Evolutionary conservation across 2,797 vertebrate species (phyloP), one percentile per base, ranked within the genome.

Genomic region (Channallabes apus): DNA sequence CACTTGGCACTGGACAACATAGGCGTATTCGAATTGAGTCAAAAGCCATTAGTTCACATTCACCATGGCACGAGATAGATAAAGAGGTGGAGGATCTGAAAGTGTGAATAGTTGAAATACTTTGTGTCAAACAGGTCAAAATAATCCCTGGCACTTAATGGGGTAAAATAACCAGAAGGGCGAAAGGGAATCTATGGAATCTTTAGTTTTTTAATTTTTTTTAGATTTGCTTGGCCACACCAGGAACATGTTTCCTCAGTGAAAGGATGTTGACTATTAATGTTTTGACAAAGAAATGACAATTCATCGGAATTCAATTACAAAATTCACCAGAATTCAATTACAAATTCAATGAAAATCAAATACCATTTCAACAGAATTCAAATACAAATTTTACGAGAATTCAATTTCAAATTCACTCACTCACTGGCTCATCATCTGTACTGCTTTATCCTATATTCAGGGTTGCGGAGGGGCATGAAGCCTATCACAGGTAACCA

Each of bases 1-100:
- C 88, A 90, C 3, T 87, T 88, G 87, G 88, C 91, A 94, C 94
- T 89, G 91, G 93, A 93, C 91, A 91, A 83, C 58, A 82, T 84
- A 90, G 89, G 86, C n/a, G 83, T 73, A 73, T 9, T 6, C 35
- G 65, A 59, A 86, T 92, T 91, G 93, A 95, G 94, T 90, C 93
- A 94, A 62, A 62, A 79, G 86, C 91, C 93, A 95, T 96, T 94
- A 95, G 91, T 32, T 59, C 29, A 59, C 46, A 51, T 29, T 56
- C 59, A 81, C 41, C 82, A 75, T 35, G 58, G 27, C 18, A 56
- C 32, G 8, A 61, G 20, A 75, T 32, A 56, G 65, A 75, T 18
- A 77, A 41, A 81, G 77, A 68, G 27, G 18, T 51, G 14, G 27
- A 67, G 24, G 4, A 86, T 80, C 68, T 86, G 17, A 79, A 79